Conservation (phyloP, 2,113 vertebrate species). For the Axis porcinus region DNA sequence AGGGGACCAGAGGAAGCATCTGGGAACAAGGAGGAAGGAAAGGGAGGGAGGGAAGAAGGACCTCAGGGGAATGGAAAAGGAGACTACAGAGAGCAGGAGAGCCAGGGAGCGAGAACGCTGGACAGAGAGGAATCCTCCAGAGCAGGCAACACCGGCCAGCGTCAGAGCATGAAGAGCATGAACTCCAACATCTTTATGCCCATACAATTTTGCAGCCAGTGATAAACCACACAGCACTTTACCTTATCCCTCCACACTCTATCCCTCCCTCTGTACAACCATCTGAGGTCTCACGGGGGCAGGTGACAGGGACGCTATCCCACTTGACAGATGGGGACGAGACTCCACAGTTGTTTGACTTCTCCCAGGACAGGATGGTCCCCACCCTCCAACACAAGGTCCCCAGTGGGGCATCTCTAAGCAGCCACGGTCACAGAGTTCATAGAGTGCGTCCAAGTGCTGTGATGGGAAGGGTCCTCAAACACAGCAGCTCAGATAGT, state of each 20-base stretch:
- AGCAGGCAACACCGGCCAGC: fast-evolving
- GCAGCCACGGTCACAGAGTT: not conserved
- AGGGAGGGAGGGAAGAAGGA: not conserved
- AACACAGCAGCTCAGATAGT: not conserved
- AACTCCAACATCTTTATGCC: not conserved
- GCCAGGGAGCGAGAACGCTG: not conserved
- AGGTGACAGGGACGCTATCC: not conserved
- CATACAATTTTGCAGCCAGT: not conserved
- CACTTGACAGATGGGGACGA: not conserved
- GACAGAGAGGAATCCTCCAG: not conserved
- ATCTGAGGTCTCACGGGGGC: not conserved
- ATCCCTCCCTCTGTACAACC: not conserved
- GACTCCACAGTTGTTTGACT: not conserved
- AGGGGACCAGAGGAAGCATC: not conserved
- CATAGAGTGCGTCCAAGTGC: not conserved
- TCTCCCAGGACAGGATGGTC: not conserved
- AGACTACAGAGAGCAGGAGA: not conserved
- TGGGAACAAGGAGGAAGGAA: not conserved
- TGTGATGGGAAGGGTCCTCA: not conserved
- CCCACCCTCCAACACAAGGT: not conserved
- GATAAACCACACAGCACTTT: not conserved
- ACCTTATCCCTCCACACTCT: not conserved
- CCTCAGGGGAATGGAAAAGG: not conserved
- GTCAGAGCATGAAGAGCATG: fast-evolving
- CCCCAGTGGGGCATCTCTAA: not conserved